Conservation (phyloP, 2,113 vertebrate species). For the Nyctibius bracteatus region DNA sequence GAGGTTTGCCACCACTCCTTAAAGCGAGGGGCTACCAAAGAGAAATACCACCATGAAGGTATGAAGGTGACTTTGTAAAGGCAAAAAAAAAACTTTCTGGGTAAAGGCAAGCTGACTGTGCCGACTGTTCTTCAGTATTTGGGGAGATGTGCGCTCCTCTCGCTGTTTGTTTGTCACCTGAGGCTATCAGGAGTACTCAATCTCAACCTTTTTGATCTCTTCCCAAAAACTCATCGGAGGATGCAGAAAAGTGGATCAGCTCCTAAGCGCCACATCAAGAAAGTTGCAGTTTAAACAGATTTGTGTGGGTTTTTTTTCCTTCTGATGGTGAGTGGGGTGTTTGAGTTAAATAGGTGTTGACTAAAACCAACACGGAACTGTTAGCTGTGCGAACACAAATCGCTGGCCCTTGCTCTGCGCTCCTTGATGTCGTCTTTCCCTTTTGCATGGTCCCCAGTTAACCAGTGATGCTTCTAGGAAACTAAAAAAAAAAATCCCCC, state of each 20-base stretch:
- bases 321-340: not conserved
- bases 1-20: not conserved
- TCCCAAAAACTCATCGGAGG: not conserved
- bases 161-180: not conserved
- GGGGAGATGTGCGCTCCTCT: not conserved
- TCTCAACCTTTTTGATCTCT: conserved; percentile 3
- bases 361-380: not conserved
- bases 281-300: not conserved
- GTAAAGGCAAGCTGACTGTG: not conserved
- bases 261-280: not conserved
- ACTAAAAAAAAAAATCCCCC: not conserved
- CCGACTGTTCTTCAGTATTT: not conserved
- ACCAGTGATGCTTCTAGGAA: not conserved
- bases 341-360: not conserved
- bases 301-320: not conserved
- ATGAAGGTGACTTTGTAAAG: not conserved
- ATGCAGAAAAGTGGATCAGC: not conserved
- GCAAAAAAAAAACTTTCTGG: not conserved
- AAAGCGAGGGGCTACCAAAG: rapidly evolving
- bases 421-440: not conserved
- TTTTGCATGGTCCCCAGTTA: not conserved
- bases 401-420: not conserved
- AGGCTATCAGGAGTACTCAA: not conserved
- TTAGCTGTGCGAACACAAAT: not conserved
- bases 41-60: not conserved